phyloP scores from a whole-genome alignment of 2,797 vertebrate species.

The Pipistrellus nathusii region DNA sequence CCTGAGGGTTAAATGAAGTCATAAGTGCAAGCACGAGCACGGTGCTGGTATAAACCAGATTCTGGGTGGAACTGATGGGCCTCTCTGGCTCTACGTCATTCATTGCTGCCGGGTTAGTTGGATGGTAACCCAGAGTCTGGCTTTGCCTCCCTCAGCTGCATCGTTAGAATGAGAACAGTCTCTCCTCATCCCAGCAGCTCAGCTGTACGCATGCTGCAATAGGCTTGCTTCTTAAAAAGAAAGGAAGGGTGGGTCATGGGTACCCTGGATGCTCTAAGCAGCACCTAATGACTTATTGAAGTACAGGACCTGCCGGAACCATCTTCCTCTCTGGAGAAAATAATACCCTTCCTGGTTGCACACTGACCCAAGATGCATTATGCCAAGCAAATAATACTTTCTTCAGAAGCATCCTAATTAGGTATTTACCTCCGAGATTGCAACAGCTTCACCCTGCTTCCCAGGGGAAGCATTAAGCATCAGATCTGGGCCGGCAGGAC shows the following conservation, averaged over 20 bases:
- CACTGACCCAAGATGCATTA: constrained; percentile 68
- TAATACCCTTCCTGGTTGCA: constrained; percentile 75
- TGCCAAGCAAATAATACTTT: constrained; percentile 80
- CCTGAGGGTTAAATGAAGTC: background rate
- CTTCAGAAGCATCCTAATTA: constrained; percentile 80
- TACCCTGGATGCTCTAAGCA: constrained; percentile 57
- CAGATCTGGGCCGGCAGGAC: constrained; percentile 42
- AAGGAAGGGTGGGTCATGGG: constrained; percentile 36
- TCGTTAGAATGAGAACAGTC: background rate
- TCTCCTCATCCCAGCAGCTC: background rate
- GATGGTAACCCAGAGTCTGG: background rate
- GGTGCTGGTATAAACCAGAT: background rate
- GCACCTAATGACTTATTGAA: constrained; percentile 79
- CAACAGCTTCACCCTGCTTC: constrained; percentile 62
- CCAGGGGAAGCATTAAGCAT: constrained; percentile 64
- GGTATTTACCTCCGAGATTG: constrained; percentile 79
- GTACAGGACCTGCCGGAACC: constrained; percentile 62
- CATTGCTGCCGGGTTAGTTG: background rate
- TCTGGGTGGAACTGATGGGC: background rate
- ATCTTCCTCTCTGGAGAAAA: constrained; percentile 67
- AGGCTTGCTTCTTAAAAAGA: constrained; percentile 67
- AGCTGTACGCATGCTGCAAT: background rate
- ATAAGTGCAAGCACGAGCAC: background rate
- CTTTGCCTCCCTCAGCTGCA: background rate
- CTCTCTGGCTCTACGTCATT: background rate